Base-by-base conservation (phyloP, 2,888 invertebrate genomes). In the Lepetodrilus schrolli region DNA sequence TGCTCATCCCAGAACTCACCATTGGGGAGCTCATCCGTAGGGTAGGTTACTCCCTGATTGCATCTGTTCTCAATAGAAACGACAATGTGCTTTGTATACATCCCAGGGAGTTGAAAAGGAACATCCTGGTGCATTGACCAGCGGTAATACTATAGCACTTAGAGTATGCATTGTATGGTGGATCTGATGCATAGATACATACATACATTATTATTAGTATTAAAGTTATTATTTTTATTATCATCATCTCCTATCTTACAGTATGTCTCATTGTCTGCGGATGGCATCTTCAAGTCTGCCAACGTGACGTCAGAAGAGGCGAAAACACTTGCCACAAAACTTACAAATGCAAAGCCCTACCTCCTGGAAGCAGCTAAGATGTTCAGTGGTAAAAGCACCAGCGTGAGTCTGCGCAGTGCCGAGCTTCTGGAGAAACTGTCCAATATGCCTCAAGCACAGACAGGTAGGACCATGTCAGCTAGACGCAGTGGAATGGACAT, bases 11-110 rank as follows among this genome's bases (percentile, higher is more conserved):
- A n/a, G 75, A 84, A 26, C 70, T 88, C 13, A 79, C 85, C 68
- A 77, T 87, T 36, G 86, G 87, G 3, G 82, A 83, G 17, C 70
- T 88, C 2, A 70, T 89, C 4, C 74, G 86, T 73, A 80, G 83
- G 74, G 88, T 88, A 73, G 71, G 79, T 72, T 5, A 2, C 3
- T 8, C 0, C 30, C 17, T 3, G n/a, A n/a, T 10, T 2, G n/a
- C 38, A 38, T 2, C n/a, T 8, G n/a, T 1, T 8, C 38, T 10
- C 43, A n/a, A n/a, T n/a, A n/a, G n/a, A n/a, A n/a, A n/a, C n/a
- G n/a, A n/a, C n/a, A n/a, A n/a, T n/a, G n/a, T n/a, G n/a, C n/a
- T n/a, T n/a, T n/a, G n/a, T n/a, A n/a, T n/a, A n/a, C n/a, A n/a
- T n/a, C n/a, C n/a, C n/a, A n/a, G n/a, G n/a, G n/a, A n/a, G n/a